These are phyloP conservation scores for Avahi laniger DNA, from an alignment of 2,797 vertebrate genomes.

Conservation along the genomic window DNA sequence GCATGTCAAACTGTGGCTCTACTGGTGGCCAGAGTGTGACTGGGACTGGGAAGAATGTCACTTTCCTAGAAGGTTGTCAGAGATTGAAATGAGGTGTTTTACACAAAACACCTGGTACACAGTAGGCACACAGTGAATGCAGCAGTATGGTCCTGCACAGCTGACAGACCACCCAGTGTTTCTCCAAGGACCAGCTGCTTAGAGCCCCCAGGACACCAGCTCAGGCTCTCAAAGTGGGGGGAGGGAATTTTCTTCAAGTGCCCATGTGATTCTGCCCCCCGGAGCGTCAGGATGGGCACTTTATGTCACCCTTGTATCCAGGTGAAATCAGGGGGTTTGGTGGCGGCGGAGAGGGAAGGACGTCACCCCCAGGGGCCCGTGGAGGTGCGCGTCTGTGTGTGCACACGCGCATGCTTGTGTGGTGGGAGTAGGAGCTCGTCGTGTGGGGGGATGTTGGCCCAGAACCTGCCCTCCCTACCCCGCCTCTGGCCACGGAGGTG, in stretches of 20 bases:
- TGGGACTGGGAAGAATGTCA: background rate
- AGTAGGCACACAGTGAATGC: background rate
- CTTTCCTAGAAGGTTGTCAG: background rate
- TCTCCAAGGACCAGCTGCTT: background rate
- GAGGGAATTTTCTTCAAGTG: background rate
- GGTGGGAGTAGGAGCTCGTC: background rate
- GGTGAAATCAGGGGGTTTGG: background rate
- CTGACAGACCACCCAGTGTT: background rate
- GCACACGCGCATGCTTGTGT: too few species aligned
- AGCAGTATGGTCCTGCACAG: rapidly evolving
- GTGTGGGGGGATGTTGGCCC: background rate
- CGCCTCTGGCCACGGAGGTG: background rate
- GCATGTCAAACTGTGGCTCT: background rate
- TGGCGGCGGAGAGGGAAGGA: background rate
- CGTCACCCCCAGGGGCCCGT: background rate
- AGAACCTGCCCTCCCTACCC: background rate
- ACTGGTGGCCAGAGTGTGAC: background rate
- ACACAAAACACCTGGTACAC: background rate
- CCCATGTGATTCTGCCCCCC: background rate
- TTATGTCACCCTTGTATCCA: background rate
- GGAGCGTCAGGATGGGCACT: background rate
- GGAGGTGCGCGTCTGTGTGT: background rate
- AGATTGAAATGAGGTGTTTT: background rate
- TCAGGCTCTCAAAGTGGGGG: rapidly evolving
- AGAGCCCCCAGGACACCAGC: background rate